Evolutionary conservation across 2,797 vertebrate genomes (phyloP).

Genomic region (Propithecus perrieri): DNA sequence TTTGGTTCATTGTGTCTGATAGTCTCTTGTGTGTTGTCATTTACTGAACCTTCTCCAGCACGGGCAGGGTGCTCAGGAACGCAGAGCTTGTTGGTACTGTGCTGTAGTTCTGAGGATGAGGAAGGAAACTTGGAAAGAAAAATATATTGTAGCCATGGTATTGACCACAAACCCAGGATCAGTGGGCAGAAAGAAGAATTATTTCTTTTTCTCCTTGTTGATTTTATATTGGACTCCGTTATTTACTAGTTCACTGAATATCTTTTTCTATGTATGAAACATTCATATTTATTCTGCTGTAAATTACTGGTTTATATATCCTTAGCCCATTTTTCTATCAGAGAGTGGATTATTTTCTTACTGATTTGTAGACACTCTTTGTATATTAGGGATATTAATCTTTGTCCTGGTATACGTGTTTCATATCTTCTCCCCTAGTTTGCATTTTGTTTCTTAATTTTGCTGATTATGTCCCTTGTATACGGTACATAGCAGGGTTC

Average conservation of each 20-base stretch:
- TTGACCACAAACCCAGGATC: not conserved
- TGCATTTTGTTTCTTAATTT: conserved; percentile 24
- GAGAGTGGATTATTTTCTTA: conserved; percentile 2
- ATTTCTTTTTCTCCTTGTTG: not conserved
- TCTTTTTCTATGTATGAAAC: not conserved
- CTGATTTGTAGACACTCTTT: conserved; percentile 44
- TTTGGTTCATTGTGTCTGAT: not conserved
- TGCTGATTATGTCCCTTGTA: not conserved
- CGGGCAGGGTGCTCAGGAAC: not conserved
- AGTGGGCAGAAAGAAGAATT: not conserved
- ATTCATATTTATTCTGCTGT: not conserved
- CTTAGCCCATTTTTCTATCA: not conserved
- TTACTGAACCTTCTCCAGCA: not conserved
- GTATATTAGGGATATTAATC: conserved; percentile 1
- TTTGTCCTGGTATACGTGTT: not conserved
- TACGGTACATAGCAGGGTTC: not conserved
- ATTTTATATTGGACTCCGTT: not conserved
- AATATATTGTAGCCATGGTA: not conserved
- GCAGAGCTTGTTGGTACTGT: not conserved
- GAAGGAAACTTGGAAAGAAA: not conserved
- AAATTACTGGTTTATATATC: not conserved
- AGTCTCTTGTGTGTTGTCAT: not conserved
- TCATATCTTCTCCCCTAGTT: not conserved
- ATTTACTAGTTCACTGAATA: not conserved
- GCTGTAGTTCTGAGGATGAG: not conserved